A percentile compares a stretch with the other conserved stretches of the same genome.
phyloP scores from a whole-genome alignment of 2,888 invertebrate genomes.

The Acanthosepion pharaonis region DNA sequence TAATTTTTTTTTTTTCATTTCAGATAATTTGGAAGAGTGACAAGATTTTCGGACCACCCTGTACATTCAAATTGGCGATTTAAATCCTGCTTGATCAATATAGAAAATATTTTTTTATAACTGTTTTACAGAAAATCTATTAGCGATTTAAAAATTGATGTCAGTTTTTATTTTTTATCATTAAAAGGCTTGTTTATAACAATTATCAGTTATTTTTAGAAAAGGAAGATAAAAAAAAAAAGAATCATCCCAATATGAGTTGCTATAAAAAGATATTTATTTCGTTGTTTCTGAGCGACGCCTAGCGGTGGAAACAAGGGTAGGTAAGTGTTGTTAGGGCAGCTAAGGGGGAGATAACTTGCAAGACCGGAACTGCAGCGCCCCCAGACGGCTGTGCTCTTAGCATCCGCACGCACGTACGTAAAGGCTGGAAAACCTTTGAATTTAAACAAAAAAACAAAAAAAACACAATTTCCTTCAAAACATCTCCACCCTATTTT shows the following conservation, averaged over 20 bases:
- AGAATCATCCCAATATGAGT: background rate
- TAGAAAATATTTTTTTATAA: no score
- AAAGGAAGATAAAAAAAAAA: background rate
- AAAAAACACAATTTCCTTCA: background rate
- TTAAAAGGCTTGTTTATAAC: no score
- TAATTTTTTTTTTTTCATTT: no score
- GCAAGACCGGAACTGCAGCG: background rate
- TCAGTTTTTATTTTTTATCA: no score
- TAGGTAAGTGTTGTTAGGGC: background rate
- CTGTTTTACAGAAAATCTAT: no score
- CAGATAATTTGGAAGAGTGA: no score
- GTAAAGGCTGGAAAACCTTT: background rate
- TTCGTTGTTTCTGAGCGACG: background rate
- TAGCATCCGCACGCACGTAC: background rate
- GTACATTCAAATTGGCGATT: no score
- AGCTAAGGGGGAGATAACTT: background rate
- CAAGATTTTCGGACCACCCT: no score
- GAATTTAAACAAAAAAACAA: background rate
- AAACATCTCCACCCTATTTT: background rate
- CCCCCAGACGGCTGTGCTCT: background rate
- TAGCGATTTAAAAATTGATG: no score
- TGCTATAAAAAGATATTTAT: background rate
- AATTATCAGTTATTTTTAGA: background rate
- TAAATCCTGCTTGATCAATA: no score
- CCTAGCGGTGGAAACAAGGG: background rate